Evolutionary conservation across 2,113 vertebrate species (phyloP), one percentile per base, ranked within the genome.

Genomic region (Burhinus oedicnemus): DNA sequence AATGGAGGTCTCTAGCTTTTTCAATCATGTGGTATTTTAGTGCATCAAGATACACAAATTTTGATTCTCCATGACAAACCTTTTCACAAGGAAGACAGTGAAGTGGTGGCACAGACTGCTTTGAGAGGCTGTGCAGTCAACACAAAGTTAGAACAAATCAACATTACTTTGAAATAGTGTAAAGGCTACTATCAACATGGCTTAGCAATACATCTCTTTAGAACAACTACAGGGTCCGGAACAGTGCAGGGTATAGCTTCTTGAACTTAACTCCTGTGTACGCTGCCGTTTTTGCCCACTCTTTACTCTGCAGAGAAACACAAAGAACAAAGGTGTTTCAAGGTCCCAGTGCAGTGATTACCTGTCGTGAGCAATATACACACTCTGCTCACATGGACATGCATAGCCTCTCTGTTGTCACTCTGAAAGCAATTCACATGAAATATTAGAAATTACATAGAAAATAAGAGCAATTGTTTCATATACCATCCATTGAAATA

Each of bases 331-430:
- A 78, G 5, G 6, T 44, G 8, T 62, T 89, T 87, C n/a, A 91
- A 32, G n/a, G 47, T 71, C 38, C 44, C 36, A 52, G 14, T 26
- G 17, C 57, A 68, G 47, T 45, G 36, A 64, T 80, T 58, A 76
- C 12, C 11, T n/a, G 13, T 13, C 47, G 47, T 15, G 2, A 85
- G 20, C n/a, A 62, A 45, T 55, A 71, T 4, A 45, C 25, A 58
- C 9, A 45, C 6, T 34, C 18, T 20, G 2, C 15, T 54, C 3
- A 0, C 12, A 10, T 3, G 4, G n/a, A 42, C 7, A 12, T 1
- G 0, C 22, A 15, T 5, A 60, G 29, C 8, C 17, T 87, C 20
- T 74, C 21, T 71, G 13, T 51, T 79, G 57, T 4, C 6, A 4
- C 16, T 65, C 44, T 66, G 57, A 65, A 90, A 83, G 9, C 10